Base-by-base conservation (phyloP, 2,888 invertebrate genomes). In the Meghimatium bilineatum region DNA sequence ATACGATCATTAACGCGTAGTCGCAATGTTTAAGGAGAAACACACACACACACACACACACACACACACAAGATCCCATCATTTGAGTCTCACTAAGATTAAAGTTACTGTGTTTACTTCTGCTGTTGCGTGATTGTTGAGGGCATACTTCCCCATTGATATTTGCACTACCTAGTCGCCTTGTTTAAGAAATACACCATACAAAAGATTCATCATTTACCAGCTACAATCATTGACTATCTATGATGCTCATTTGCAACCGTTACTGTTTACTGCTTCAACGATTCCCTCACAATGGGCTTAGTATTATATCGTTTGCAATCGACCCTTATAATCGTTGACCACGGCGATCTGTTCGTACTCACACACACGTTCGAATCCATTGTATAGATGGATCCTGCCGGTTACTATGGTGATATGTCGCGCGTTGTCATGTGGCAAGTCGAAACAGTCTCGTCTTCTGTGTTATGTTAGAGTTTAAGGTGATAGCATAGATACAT, bases 381-480 rank as follows among this genome's bases (percentile, higher is more conserved):
- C 77, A 36, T 38, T 38, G 32, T 44, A 38, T 66, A 26, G 67
- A 32, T 36, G 79, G 32, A 34, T 79, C 66, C 44, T 79, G 38
- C 34, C 17, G 49, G 79, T 79, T 63, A 79, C 79, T 79, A 79
- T 79, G 79, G 79, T 44, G 79, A 79, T 66, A 67, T 79, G 67
- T 67, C 79, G 67, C 49, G 79, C 79, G 38, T 67, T 79, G 79
- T 79, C 79, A 29, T 44, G 79, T 79, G 26, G 49, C 79, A 26
- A 66, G 32, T 29, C 32, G 29, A 79, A n/a, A 49, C 49, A 29
- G 67, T 77, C n/a, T 29, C 3, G n/a, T 63, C 38, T n/a, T n/a
- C 8, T 12, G 5, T 1, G 23, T 5, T 5, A n/a, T 56, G 17
- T 56, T 56, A 56, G 14, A 56, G 56, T 56, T 14, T 23, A 17